Evolutionary conservation across 2,888 invertebrate species (phyloP).

Genomic region (Tenthredo mesomela): DNA sequence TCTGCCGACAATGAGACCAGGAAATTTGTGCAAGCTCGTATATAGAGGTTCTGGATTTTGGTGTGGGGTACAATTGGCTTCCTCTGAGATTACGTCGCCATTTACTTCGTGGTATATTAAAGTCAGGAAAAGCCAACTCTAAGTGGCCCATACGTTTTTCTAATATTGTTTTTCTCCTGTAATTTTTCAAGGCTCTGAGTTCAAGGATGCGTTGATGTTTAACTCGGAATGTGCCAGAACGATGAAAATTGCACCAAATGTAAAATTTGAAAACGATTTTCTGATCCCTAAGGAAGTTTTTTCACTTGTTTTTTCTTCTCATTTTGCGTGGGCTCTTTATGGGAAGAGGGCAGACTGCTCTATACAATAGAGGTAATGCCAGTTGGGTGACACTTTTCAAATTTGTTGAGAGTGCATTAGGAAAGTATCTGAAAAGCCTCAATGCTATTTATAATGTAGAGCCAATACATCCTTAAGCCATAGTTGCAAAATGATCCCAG

Average conservation of each 20-base stretch:
- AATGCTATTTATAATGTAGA: neutral
- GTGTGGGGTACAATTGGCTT: slow-evolving; percentile 56
- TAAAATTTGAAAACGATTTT: neutral
- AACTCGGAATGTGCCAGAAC: neutral
- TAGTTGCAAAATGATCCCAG: neutral
- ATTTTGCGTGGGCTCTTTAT: neutral
- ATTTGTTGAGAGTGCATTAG: neutral
- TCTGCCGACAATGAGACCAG: slow-evolving; percentile 35
- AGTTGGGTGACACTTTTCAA: neutral
- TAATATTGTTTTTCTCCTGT: neutral
- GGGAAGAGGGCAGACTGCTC: neutral
- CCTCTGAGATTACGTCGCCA: slow-evolving; percentile 51
- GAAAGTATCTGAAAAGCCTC: neutral
- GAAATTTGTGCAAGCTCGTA: slow-evolving; percentile 53
- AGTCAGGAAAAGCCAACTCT: neutral
- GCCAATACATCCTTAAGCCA: neutral
- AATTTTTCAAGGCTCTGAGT: neutral
- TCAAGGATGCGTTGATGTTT: neutral
- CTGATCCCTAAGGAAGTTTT: neutral
- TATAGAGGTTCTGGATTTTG: neutral
- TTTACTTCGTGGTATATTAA: neutral
- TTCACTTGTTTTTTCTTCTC: neutral
- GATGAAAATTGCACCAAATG: neutral
- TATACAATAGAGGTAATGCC: neutral
- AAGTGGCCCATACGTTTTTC: neutral